Conservation (phyloP, 2,797 vertebrate genomes). For the Eulemur rubriventer region DNA sequence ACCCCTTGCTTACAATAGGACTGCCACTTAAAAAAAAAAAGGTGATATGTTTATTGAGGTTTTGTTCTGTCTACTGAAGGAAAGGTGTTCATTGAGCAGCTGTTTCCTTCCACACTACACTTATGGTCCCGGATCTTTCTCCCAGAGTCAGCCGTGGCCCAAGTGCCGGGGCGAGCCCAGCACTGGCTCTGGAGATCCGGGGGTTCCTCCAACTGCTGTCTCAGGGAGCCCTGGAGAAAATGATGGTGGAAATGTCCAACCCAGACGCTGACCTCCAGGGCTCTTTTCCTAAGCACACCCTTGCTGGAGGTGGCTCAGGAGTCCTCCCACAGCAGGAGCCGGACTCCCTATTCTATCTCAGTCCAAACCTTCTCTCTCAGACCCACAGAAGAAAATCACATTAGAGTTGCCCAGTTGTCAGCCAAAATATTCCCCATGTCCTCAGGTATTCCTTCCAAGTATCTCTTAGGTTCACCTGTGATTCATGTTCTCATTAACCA, state of each 20-base stretch:
- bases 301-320: neutral
- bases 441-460: neutral
- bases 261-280: neutral
- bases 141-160: neutral
- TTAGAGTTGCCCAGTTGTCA: neutral
- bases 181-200: neutral
- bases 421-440: neutral
- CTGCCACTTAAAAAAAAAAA: neutral
- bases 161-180: neutral
- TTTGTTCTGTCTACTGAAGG: neutral
- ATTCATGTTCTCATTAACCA: neutral
- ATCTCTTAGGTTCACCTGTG: neutral
- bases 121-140: neutral
- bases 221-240: neutral
- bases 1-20: neutral
- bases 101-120: neutral
- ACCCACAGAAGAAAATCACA: neutral
- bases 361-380: neutral
- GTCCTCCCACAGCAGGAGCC: neutral
- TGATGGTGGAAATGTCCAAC: conserved; percentile 11
- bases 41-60: neutral
- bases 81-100: neutral
- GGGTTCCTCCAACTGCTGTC: neutral
- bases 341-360: neutral
- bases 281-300: neutral